phyloP scores from a whole-genome alignment of 2,888 invertebrate species.

The Drosophila helvetica region DNA sequence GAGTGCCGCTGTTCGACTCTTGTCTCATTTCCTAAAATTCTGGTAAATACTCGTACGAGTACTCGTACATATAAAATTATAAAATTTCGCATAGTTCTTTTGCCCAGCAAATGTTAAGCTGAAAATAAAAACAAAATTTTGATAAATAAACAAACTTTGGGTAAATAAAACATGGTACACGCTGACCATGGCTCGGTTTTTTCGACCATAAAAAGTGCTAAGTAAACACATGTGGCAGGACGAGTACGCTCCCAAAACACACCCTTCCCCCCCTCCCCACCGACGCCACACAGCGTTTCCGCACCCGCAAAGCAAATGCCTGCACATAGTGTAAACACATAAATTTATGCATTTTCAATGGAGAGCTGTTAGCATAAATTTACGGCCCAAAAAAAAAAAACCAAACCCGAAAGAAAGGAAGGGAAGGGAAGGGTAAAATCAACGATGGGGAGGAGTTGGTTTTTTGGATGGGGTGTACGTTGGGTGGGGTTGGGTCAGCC shows the following conservation, averaged over 20 bases:
- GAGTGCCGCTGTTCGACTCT: slow-evolving; percentile 27
- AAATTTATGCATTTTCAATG: slow-evolving; percentile 80
- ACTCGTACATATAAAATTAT: slow-evolving; percentile 70
- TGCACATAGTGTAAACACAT: slow-evolving; percentile 78
- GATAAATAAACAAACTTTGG: slow-evolving; percentile 66
- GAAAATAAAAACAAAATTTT: slow-evolving; percentile 50
- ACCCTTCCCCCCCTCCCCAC: background rate
- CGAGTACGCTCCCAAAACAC: slow-evolving; percentile 11
- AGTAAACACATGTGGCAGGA: slow-evolving; percentile 72
- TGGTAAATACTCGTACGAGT: slow-evolving; percentile 20
- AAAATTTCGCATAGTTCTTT: slow-evolving; percentile 64
- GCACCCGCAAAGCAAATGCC: slow-evolving; percentile 58
- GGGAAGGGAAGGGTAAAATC: slow-evolving; percentile 31
- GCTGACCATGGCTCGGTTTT: slow-evolving; percentile 25
- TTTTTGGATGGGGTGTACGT: slow-evolving; percentile 6
- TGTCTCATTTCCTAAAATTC: slow-evolving; percentile 24
- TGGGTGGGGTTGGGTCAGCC: slow-evolving; percentile 51
- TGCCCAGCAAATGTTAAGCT: slow-evolving; percentile 26
- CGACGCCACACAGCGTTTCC: slow-evolving; percentile 8
- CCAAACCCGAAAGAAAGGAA: slow-evolving; percentile 13
- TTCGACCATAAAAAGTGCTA: slow-evolving; percentile 72
- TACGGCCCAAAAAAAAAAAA: slow-evolving; percentile 58
- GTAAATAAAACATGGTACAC: slow-evolving; percentile 66
- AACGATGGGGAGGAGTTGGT: slow-evolving; percentile 16
- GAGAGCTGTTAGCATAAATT: slow-evolving; percentile 79